Evolutionary conservation across 2,113 vertebrate species (phyloP).

Genomic region (Gila orcuttii): DNA sequence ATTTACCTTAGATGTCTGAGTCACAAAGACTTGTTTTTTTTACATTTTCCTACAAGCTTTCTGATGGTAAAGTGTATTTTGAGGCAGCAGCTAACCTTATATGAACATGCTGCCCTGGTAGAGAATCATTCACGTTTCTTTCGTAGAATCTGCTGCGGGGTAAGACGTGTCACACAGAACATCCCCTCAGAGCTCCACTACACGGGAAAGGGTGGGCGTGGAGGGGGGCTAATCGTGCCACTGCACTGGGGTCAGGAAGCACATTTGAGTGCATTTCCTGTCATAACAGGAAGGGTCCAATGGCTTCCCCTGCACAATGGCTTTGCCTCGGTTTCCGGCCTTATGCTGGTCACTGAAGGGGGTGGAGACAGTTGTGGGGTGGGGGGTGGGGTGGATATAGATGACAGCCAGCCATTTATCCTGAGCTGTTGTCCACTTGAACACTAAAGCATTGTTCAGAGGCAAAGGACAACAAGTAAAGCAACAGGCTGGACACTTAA

Average conservation of each 20-base stretch:
- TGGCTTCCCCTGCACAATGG: conserved; percentile 85
- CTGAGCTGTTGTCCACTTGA: conserved; percentile 13
- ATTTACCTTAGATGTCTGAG: background rate
- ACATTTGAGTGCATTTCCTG: conserved; percentile 90
- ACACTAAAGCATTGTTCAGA: conserved; percentile 34
- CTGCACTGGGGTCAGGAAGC: conserved; percentile 83
- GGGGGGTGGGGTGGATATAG: conserved; percentile 64
- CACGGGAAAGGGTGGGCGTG: conserved; percentile 14
- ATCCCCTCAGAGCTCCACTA: background rate
- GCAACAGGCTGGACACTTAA: background rate
- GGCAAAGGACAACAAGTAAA: background rate
- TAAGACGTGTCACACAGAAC: background rate
- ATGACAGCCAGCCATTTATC: conserved; percentile 54
- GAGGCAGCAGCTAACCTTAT: background rate
- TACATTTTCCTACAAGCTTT: background rate
- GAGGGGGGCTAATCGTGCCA: conserved; percentile 12
- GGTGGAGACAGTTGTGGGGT: background rate
- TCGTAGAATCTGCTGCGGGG: background rate
- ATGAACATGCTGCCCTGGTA: background rate
- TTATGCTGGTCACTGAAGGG: background rate
- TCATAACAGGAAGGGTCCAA: conserved; percentile 89
- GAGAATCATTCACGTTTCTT: background rate
- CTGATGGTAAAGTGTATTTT: background rate
- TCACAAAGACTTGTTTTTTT: conserved; percentile 1
- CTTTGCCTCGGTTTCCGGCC: conserved; percentile 82